These are phyloP conservation scores for Cotesia vestalis DNA, from an alignment of 1,140 invertebrate species.

Conservation along the genomic window DNA sequence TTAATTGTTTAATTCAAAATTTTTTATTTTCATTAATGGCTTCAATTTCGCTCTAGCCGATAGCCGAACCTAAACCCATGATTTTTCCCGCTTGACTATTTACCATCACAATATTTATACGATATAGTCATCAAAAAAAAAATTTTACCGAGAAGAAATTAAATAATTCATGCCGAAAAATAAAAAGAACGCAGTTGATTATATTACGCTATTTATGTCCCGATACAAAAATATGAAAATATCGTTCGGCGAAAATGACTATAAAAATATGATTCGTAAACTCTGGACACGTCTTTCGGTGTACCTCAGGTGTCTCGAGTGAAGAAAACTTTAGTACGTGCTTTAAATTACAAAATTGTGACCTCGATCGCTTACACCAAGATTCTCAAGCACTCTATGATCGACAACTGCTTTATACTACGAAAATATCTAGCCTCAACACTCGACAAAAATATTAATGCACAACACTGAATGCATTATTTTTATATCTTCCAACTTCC, in stretches of 20 bases:
- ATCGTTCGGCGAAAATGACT: conserved; percentile 20
- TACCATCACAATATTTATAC: too few species aligned
- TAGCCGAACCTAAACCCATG: too few species aligned
- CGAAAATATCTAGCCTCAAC: conserved; percentile 55
- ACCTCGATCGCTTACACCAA: conserved; percentile 47
- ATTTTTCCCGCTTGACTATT: too few species aligned
- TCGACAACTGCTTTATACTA: conserved; percentile 55
- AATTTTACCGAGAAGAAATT: too few species aligned
- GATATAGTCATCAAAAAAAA: too few species aligned
- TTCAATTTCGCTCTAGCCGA: too few species aligned
- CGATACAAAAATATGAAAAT: conserved; percentile 10
- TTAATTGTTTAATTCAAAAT: too few species aligned
- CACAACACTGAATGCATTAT: conserved; percentile 11
- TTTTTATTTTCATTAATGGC: too few species aligned
- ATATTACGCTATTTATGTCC: not conserved
- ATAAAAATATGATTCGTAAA: conserved; percentile 32
- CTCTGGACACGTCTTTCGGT: conserved; percentile 44
- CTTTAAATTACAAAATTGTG: conserved; percentile 62
- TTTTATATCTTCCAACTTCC: not conserved
- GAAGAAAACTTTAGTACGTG: conserved; percentile 64
- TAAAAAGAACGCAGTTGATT: too few species aligned
- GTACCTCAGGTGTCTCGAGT: conserved; percentile 57
- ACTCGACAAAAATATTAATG: conserved; percentile 47
- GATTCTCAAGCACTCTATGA: conserved; percentile 54
- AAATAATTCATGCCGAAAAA: too few species aligned